These are phyloP conservation scores for Unio delphinus DNA, from an alignment of 2,888 invertebrate species.

Conservation along the genomic window DNA sequence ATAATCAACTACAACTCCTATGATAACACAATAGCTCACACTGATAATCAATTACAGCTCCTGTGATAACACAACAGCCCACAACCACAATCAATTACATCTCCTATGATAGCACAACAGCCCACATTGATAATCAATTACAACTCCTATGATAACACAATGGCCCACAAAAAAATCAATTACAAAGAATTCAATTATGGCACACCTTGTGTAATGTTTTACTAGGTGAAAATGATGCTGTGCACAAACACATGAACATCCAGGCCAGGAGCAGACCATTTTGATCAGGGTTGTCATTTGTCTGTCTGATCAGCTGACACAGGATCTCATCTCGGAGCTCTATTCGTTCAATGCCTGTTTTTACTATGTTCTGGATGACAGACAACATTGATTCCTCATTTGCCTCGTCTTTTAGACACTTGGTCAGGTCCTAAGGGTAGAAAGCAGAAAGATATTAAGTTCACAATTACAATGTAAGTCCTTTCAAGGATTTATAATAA, in stretches of 20 bases:
- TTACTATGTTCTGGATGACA: slow-evolving; percentile 55
- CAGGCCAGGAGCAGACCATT: slow-evolving; percentile 90
- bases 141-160: too few species aligned
- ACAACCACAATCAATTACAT: not conserved
- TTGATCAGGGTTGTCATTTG: slow-evolving; percentile 87
- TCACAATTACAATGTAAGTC: too few species aligned
- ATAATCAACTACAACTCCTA: not conserved
- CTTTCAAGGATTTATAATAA: too few species aligned
- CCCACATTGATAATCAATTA: not conserved
- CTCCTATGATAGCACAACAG: too few species aligned
- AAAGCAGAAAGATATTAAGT: slow-evolving; percentile 1
- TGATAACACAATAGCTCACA: too few species aligned
- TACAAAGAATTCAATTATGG: not conserved
- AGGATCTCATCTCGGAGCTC: slow-evolving; percentile 93
- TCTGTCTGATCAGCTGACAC: slow-evolving; percentile 70
- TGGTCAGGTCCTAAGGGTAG: slow-evolving; percentile 83
- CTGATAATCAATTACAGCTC: not conserved
- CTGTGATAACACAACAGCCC: too few species aligned
- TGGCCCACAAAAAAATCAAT: not conserved
- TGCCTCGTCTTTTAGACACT: slow-evolving; percentile 90
- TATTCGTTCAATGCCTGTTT: slow-evolving; percentile 88
- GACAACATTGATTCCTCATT: slow-evolving; percentile 76
- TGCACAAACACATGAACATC: slow-evolving; percentile 89
- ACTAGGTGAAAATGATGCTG: slow-evolving; percentile 93
- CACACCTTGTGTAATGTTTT: slow-evolving; percentile 82